A percentile compares a stretch with the other conserved stretches of the same genome.
Evolutionary conservation across 2,797 vertebrate species (phyloP).

Genomic region (Etheostoma nigrum): DNA sequence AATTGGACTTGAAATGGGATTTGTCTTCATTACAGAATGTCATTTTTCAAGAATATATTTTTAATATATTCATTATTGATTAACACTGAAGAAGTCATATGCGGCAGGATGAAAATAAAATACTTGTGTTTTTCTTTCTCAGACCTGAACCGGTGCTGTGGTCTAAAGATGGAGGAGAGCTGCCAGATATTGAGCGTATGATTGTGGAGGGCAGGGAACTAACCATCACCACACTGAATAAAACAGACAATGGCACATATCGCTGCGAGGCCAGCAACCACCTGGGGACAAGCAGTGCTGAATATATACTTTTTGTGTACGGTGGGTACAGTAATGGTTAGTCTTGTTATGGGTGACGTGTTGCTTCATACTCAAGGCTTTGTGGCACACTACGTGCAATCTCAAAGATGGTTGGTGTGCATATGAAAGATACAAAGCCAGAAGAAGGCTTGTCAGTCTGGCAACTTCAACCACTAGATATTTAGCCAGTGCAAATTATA

Average conservation of each 20-base stretch:
- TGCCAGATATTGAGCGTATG: constrained; percentile 97
- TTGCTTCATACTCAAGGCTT: constrained; percentile 21
- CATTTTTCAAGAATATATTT: background rate
- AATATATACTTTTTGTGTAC: constrained; percentile 96
- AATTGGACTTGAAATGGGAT: constrained; percentile 8
- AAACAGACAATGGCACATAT: constrained; percentile 99
- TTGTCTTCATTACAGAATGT: background rate
- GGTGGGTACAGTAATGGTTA: constrained; percentile 86
- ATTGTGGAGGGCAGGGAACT: constrained; percentile 96
- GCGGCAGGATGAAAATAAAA: background rate
- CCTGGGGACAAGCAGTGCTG: constrained; percentile 94
- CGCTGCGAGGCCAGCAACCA: constrained; percentile 97
- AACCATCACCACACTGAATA: constrained; percentile 96
- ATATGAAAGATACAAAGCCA: constrained; percentile 14
- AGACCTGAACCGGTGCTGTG: constrained; percentile 97
- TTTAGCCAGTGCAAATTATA: background rate
- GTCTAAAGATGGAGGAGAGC: constrained; percentile 97
- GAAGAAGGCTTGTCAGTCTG: constrained; percentile 16
- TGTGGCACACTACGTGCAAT: constrained; percentile 10
- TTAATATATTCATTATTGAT: background rate
- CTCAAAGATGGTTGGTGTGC: constrained; percentile 13
- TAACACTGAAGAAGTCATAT: background rate
- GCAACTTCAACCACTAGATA: background rate
- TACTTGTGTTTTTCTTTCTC: constrained; percentile 30
- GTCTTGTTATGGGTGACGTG: constrained; percentile 21